Percentiles rank a stretch among this genome's conserved stretches.
Evolutionary conservation across 2,888 invertebrate species (phyloP).

Genomic region (Caenorhabditis afra): DNA sequence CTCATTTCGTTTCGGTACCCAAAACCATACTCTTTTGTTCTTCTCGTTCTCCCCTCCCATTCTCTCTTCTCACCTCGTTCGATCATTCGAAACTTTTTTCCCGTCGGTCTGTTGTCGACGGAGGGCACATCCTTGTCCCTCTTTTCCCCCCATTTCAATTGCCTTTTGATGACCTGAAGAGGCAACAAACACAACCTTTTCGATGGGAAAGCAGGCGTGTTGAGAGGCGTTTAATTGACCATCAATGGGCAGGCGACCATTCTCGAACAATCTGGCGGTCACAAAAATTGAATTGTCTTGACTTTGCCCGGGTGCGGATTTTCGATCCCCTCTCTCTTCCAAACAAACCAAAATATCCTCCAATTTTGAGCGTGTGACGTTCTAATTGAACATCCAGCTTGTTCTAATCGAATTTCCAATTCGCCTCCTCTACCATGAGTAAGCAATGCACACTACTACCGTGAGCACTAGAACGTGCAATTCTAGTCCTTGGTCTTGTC

Average conservation of each 20-base stretch:
- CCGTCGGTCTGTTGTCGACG: too few species aligned
- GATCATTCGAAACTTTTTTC: too few species aligned
- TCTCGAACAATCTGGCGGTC: not conserved
- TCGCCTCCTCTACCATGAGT: not conserved
- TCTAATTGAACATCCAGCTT: slow-evolving; percentile 13
- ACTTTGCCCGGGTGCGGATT: not conserved
- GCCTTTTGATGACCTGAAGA: slow-evolving; percentile 53
- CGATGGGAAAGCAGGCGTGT: slow-evolving; percentile 43
- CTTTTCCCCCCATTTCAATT: slow-evolving; percentile 13
- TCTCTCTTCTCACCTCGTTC: not conserved
- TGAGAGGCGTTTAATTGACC: slow-evolving; percentile 60
- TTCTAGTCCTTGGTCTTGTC: not conserved
- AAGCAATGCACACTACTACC: not conserved
- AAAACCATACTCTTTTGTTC: too few species aligned
- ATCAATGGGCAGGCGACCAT: slow-evolving; percentile 47
- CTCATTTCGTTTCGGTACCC: too few species aligned
- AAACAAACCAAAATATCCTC: too few species aligned
- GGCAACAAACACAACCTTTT: slow-evolving; percentile 52
- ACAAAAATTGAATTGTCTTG: slow-evolving; percentile 14
- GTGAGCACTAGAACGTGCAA: slow-evolving; percentile 38
- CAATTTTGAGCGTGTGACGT: too few species aligned
- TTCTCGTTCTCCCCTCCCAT: not conserved
- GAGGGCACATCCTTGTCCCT: not conserved
- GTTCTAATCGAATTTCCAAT: slow-evolving; percentile 2
- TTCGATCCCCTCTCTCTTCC: slow-evolving; percentile 7